These are phyloP conservation scores for Tetramorium parvispinum DNA, from an alignment of 1,140 invertebrate genomes.

Conservation along the genomic window DNA sequence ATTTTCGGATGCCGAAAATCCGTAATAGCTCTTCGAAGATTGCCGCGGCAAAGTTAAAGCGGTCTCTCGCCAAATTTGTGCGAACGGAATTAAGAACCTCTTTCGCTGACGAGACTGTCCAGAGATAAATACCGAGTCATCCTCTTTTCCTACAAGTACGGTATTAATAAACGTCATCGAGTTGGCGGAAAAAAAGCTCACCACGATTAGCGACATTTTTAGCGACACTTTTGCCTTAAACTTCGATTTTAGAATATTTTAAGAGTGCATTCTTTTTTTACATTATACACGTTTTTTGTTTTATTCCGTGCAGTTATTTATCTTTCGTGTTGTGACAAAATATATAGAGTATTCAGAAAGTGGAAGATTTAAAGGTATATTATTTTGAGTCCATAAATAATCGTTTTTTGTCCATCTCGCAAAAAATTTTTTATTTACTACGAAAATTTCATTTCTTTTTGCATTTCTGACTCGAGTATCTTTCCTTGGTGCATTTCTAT, in stretches of 20 bases:
- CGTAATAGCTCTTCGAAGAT: conserved; percentile 57
- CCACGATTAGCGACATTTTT: conserved; percentile 39
- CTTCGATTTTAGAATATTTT: conserved; percentile 37
- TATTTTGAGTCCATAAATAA: not conserved
- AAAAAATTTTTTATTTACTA: no score
- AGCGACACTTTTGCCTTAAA: conserved; percentile 9
- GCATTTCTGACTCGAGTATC: no score
- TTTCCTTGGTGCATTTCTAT: not conserved
- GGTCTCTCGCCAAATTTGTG: not conserved
- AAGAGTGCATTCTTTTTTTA: not conserved
- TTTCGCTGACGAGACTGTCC: not conserved
- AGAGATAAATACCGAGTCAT: not conserved
- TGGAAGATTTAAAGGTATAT: not conserved
- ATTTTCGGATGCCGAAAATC: conserved; percentile 66
- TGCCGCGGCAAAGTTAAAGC: conserved; percentile 28
- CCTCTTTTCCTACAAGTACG: not conserved
- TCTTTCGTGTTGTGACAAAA: not conserved
- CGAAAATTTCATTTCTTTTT: no score
- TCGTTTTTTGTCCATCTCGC: no score
- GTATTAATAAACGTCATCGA: conserved; percentile 13
- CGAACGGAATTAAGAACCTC: not conserved
- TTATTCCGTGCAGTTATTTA: not conserved
- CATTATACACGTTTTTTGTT: not conserved
- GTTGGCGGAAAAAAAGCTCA: not conserved
- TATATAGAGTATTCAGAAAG: not conserved